These are phyloP conservation scores for Drosophila recens DNA, from an alignment of 2,888 invertebrate genomes.

Conservation along the genomic window DNA sequence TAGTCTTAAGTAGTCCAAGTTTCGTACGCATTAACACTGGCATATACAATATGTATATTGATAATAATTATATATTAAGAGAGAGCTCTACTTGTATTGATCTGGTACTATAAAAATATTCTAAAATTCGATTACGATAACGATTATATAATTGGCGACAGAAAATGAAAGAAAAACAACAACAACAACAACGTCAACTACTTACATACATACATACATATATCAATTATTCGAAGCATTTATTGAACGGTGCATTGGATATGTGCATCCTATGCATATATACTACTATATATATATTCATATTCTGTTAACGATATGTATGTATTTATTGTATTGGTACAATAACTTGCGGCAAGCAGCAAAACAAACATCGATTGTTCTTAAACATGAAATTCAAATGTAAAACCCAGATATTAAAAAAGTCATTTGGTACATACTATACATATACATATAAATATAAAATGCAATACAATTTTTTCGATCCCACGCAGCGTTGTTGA, in stretches of 20 bases:
- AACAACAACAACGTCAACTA: conserved; percentile 61
- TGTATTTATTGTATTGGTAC: conserved; percentile 69
- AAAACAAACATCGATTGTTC: conserved; percentile 80
- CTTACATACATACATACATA: conserved; percentile 43
- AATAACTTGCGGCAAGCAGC: conserved; percentile 77
- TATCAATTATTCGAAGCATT: conserved; percentile 84
- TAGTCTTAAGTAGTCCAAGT: conserved; percentile 83
- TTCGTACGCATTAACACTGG: conserved; percentile 66
- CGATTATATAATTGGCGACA: conserved; percentile 4
- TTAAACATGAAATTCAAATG: conserved; percentile 74
- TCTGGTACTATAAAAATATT: conserved; percentile 54
- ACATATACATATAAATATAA: conserved; percentile 44
- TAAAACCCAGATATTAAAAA: conserved; percentile 69
- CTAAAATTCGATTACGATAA: conserved; percentile 32
- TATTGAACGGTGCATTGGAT: conserved; percentile 67
- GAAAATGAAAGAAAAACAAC: not conserved
- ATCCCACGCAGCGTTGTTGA: conserved; percentile 39
- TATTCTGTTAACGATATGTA: conserved; percentile 44
- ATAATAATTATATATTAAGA: conserved; percentile 77
- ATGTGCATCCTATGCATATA: conserved; percentile 33
- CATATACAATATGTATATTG: conserved; percentile 82
- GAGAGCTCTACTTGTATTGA: conserved; percentile 56
- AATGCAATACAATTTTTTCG: conserved; percentile 58
- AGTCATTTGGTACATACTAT: conserved; percentile 61
- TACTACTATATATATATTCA: conserved; percentile 32